phyloP scores from a whole-genome alignment of 2,113 vertebrate genomes.

The Xiphophorus hellerii region DNA sequence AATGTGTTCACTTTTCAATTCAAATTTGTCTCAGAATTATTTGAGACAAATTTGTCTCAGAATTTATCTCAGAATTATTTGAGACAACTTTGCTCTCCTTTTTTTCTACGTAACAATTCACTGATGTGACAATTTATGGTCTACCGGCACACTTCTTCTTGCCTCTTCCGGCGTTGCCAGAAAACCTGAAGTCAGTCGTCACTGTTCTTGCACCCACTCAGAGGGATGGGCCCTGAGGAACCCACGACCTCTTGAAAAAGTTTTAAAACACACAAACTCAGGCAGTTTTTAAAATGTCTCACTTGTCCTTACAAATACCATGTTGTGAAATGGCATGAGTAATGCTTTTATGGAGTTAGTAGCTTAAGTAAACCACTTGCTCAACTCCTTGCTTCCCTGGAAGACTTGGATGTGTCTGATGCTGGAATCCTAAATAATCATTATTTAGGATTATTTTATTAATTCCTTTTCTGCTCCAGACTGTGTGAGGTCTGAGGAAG shows the following conservation, averaged over 20 bases:
- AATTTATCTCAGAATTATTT: too few species aligned
- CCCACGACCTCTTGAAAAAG: background rate
- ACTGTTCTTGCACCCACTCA: background rate
- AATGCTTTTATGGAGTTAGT: slow-evolving; percentile 27
- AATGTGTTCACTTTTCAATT: too few species aligned
- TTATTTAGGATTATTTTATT: slow-evolving; percentile 23
- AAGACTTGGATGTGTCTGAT: slow-evolving; percentile 41
- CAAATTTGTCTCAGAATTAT: too few species aligned
- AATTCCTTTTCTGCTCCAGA: slow-evolving; percentile 29
- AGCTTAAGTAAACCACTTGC: slow-evolving; percentile 30
- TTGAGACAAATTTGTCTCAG: background rate
- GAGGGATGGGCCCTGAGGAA: background rate
- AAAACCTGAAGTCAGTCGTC: slow-evolving; percentile 26
- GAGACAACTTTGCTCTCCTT: background rate
- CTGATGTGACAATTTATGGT: background rate
- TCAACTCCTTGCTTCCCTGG: slow-evolving; percentile 10
- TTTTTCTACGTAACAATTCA: background rate
- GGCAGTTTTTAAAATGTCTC: background rate
- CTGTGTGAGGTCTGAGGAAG: slow-evolving; percentile 27
- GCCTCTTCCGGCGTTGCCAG: background rate
- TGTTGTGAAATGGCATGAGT: slow-evolving; percentile 31
- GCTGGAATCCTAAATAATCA: background rate
- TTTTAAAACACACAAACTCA: background rate
- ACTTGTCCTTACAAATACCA: background rate
- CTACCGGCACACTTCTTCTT: background rate